Base-by-base conservation (phyloP, 2,113 vertebrate species). In the Dendropsophus ebraccatus region DNA sequence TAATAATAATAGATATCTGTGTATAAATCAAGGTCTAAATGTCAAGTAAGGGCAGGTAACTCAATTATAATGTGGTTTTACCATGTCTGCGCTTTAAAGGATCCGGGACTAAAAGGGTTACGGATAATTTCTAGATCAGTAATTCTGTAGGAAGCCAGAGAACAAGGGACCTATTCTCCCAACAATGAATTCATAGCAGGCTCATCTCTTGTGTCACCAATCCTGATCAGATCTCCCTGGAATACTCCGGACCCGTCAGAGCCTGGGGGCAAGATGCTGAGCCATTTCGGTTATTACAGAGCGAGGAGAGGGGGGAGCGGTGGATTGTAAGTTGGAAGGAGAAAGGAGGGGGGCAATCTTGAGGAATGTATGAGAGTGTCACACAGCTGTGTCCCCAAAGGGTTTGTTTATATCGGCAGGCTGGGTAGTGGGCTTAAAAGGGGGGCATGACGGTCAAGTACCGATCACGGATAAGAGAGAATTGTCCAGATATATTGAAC, bases 131-230 rank as follows among this genome's bases (percentile, higher is more conserved):
- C 76, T 80, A 60, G 77, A 41, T 65, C 52, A 70, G 65, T 73
- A 86, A 86, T 86, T 86, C 84, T 86, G 84, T 86, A 86, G 84
- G 84, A 80, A 86, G 84, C 67, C 88, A 89, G 90, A 93, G 92
- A 95, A 95, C 95, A 95, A 95, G 94, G 92, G 90, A 89, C 91
- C 92, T 90, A 92, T 95, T 95, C 93, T 95, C 73, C 93, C 92
- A 91, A 54, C 88, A 92, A 92, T 86, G 95, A 95, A 95, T 94
- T 94, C 94, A 95, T 94, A 95, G 95, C 93, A 93, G 92, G 94
- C 93, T 94, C 93, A 93, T 93, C 92, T 93, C 91, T 91, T 91
- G 91, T 93, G 92, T 93, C 94, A 94, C 93, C 94, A 94, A 91
- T 91, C 89, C 92, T 93, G 94, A 94, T 92, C 92, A 79, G 92